These are phyloP conservation scores for Nerophis lumbriciformis DNA, from an alignment of 2,113 vertebrate species.

Conservation along the genomic window DNA sequence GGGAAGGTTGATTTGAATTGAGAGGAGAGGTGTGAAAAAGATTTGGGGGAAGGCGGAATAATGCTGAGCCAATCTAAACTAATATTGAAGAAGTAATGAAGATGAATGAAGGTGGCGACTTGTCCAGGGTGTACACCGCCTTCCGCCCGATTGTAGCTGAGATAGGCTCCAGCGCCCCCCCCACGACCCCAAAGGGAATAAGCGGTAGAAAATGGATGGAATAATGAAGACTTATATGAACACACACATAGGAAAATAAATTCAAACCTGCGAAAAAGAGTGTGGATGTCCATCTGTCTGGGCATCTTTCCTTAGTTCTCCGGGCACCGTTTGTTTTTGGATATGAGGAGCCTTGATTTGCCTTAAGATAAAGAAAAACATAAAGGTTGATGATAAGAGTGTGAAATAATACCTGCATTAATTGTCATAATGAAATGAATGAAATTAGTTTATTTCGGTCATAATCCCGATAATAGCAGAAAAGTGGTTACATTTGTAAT, in stretches of 20 bases:
- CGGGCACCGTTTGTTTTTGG: constrained; percentile 80
- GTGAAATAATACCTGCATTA: too few species aligned
- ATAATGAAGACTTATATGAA: constrained; percentile 4
- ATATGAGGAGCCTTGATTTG: constrained; percentile 86
- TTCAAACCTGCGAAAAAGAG: constrained; percentile 76
- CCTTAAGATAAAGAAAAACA: constrained; percentile 62
- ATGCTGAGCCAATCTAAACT: not conserved
- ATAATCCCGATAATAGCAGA: too few species aligned
- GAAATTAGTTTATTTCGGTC: too few species aligned
- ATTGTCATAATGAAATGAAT: not conserved
- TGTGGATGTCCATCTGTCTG: constrained; percentile 79
- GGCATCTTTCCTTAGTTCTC: constrained; percentile 86
- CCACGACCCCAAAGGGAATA: too few species aligned
- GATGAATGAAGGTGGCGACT: too few species aligned
- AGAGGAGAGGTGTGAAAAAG: not conserved
- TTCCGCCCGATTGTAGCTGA: too few species aligned
- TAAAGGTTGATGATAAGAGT: not conserved
- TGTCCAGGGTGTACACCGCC: too few species aligned
- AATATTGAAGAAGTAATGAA: constrained; percentile 6
- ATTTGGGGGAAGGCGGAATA: not conserved
- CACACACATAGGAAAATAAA: not conserved
- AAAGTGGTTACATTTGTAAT: too few species aligned
- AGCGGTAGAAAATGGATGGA: not conserved
- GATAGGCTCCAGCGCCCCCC: too few species aligned
- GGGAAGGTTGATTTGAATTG: not conserved